Evolutionary conservation across 2,797 vertebrate species (phyloP).

Genomic region (Gymnodraco acuticeps): DNA sequence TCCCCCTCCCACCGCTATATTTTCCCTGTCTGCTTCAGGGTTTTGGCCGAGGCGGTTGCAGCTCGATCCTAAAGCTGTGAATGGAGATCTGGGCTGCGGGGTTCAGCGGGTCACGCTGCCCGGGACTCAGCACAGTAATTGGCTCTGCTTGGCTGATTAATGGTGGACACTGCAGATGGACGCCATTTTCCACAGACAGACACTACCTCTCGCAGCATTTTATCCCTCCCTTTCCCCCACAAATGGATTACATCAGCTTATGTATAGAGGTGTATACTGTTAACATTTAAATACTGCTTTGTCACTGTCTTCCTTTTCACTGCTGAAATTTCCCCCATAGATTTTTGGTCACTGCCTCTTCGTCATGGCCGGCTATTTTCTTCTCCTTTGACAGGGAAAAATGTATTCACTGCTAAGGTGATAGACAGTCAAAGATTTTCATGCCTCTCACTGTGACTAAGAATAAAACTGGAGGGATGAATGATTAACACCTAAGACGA

Average conservation of each 20-base stretch:
- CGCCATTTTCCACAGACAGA: constrained; percentile 78
- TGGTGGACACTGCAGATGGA: constrained; percentile 80
- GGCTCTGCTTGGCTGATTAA: constrained; percentile 84
- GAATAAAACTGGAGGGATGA: constrained; percentile 71
- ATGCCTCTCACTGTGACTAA: constrained; percentile 66
- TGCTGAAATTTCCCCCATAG: constrained; percentile 37
- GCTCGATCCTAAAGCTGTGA: constrained; percentile 64
- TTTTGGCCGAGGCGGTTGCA: constrained; percentile 45
- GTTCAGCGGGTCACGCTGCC: constrained; percentile 75
- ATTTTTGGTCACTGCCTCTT: constrained; percentile 42
- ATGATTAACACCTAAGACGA: constrained; percentile 74
- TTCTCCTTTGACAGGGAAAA: constrained; percentile 61
- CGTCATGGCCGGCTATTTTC: constrained; percentile 48
- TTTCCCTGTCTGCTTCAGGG: constrained; percentile 45
- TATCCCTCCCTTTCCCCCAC: constrained; percentile 51
- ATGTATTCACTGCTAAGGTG: constrained; percentile 57
- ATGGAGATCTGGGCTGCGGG: constrained; percentile 69
- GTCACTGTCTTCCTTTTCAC: constrained; percentile 32
- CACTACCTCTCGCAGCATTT: constrained; percentile 57
- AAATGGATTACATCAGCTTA: constrained; percentile 57
- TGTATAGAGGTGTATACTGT: constrained; percentile 39
- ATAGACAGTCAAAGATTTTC: constrained; percentile 71
- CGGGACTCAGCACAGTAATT: constrained; percentile 78
- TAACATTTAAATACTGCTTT: constrained; percentile 41
- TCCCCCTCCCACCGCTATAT: constrained; percentile 6